phyloP scores from a whole-genome alignment of 2,113 vertebrate genomes.

The Rhea americana region DNA sequence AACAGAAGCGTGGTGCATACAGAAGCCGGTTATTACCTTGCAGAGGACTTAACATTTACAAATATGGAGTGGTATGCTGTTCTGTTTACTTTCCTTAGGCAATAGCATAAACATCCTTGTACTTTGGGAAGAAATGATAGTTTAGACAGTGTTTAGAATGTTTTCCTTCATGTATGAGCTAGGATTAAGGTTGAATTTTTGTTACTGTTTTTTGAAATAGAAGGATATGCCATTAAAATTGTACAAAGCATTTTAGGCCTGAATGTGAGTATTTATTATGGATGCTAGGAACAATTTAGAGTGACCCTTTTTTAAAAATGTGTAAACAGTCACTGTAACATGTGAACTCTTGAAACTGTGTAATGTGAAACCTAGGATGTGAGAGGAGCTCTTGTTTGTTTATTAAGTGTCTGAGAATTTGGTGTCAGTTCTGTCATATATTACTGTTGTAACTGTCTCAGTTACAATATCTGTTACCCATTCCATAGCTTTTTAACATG shows the following conservation, averaged over 20 bases:
- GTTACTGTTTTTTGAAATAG: neutral
- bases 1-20: neutral
- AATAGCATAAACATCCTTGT: constrained; percentile 76
- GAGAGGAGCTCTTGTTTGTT: neutral
- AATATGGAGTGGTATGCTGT: constrained; percentile 91
- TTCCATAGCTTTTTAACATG: neutral
- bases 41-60: constrained; percentile 67
- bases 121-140: constrained; percentile 34
- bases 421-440: neutral
- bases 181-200: neutral
- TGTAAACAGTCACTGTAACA: neutral
- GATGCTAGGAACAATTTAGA: neutral
- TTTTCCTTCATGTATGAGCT: neutral
- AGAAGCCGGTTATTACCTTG: constrained; percentile 17
- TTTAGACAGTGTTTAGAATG: constrained; percentile 1
- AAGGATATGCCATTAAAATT: neutral
- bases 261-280: constrained; percentile 14
- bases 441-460: neutral
- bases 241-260: neutral
- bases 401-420: neutral
- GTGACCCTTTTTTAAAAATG: neutral
- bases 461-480: neutral
- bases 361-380: neutral
- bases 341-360: neutral
- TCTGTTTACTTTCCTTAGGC: constrained; percentile 47